Evolutionary conservation across 2,888 invertebrate genomes (phyloP).

Genomic region (Rambutsinella grinnellia): DNA sequence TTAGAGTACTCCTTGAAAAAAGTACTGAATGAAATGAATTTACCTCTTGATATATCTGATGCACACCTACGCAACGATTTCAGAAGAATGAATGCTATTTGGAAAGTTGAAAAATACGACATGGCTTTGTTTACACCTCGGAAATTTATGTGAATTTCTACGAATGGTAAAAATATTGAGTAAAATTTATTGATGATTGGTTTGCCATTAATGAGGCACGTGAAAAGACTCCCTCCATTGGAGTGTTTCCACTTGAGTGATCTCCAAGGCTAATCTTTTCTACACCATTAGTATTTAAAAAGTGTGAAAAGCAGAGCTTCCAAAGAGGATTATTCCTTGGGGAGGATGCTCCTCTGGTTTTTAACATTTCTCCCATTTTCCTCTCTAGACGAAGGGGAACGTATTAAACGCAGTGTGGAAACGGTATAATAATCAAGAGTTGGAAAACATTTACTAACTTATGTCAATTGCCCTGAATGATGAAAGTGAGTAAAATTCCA

Average conservation of each 20-base stretch:
- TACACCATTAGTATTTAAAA: conserved; percentile 3
- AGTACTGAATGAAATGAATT: too few species aligned
- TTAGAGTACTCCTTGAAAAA: not conserved
- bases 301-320: conserved; percentile 18
- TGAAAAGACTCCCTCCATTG: not conserved
- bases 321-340: conserved; percentile 33
- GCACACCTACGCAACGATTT: too few species aligned
- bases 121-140: too few species aligned
- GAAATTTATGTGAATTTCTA: not conserved
- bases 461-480: conserved; percentile 15
- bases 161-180: not conserved
- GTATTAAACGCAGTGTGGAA: conserved; percentile 3
- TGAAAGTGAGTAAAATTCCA: too few species aligned
- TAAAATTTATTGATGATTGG: not conserved
- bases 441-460: not conserved
- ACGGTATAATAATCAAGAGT: conserved; percentile 5
- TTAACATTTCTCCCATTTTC: not conserved
- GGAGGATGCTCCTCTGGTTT: not conserved
- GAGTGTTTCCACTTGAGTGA: not conserved
- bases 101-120: too few species aligned
- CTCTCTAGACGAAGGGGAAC: conserved; percentile 8
- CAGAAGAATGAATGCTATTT: not conserved
- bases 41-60: too few species aligned
- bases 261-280: conserved; percentile 1
- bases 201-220: not conserved